Base-by-base conservation (phyloP, 2,113 vertebrate genomes). In the Eubucco bourcierii region DNA sequence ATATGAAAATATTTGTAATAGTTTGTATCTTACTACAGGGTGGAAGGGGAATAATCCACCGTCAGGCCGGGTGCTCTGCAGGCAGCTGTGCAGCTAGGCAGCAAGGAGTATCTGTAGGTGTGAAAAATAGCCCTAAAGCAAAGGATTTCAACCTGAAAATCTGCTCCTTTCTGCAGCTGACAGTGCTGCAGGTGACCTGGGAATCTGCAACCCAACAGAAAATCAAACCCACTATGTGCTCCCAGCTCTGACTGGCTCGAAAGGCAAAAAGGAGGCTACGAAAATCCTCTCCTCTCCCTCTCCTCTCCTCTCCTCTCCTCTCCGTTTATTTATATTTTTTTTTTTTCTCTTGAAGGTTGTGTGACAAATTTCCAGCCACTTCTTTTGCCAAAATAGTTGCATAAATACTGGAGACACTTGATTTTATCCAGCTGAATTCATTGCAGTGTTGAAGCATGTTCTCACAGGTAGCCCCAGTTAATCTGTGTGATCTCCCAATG, bases 1-100 rank as follows among this genome's bases (percentile, higher is more conserved):
- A 80, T 95, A 95, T 75, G 81, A 90, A 95, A 96, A 95, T 95
- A 90, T 91, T 95, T 95, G 85, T 78, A 90, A 86, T 95, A 91
- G 87, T 88, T 94, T 93, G 52, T 60, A 41, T 85, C 47, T 78
- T 77, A 56, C 85, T 90, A 14, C 29, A 25, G n/a, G 64, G 68
- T 37, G n/a, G 76, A 83, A 85, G 29, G 41, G 23, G 31, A 41
- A 83, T 90, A 85, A 95, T 86, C 55, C 58, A 52, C 41, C 64
- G 56, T 80, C 61, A 86, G 90, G 41, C 73, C 75, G 83, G 52
- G 71, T 84, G 67, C 47, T 94, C 58, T 80, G 67, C 70, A 78
- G 83, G 25, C 76, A 80, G 73, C 84, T 85, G 68, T 77, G 67
- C 64, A 41, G 37, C 56, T 73, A 5, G 44, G 0, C 75, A 82